Conservation (phyloP, 2,113 vertebrate species). For the Bathybates hornii region DNA sequence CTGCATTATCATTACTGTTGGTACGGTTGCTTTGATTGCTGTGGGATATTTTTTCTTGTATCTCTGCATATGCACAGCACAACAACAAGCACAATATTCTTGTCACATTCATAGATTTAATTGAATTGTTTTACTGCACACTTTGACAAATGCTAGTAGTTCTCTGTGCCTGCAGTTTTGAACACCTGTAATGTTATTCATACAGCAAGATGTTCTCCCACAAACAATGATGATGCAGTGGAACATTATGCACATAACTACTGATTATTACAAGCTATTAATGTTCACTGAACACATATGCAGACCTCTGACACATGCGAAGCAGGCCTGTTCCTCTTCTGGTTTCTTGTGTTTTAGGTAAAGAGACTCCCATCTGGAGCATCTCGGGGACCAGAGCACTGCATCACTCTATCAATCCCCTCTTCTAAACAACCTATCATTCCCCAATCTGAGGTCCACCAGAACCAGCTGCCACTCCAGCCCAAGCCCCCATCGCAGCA, state of each 20-base stretch:
- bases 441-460: background rate
- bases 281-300: conserved; percentile 18
- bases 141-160: conserved; percentile 25
- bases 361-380: conserved; percentile 69
- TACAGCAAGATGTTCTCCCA: conserved; percentile 13
- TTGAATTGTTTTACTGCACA: conserved; percentile 20
- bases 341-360: conserved; percentile 67
- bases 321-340: background rate
- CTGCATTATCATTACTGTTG: conserved; percentile 29
- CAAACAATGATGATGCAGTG: conserved; percentile 34
- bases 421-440: background rate
- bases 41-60: background rate
- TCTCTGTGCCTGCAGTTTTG: conserved; percentile 14
- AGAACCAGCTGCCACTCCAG: background rate
- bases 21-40: conserved; percentile 22
- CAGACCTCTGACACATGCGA: background rate
- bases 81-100: background rate
- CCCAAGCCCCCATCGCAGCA: background rate
- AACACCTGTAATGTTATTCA: conserved; percentile 37
- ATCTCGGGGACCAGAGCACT: conserved; percentile 28
- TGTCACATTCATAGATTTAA: conserved; percentile 3
- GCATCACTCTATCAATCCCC: conserved; percentile 26
- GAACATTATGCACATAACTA: conserved; percentile 34
- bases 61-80: background rate
- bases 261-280: conserved; percentile 19